phyloP scores from a whole-genome alignment of 23 tunicate genomes.

The Ascidia mentula region DNA sequence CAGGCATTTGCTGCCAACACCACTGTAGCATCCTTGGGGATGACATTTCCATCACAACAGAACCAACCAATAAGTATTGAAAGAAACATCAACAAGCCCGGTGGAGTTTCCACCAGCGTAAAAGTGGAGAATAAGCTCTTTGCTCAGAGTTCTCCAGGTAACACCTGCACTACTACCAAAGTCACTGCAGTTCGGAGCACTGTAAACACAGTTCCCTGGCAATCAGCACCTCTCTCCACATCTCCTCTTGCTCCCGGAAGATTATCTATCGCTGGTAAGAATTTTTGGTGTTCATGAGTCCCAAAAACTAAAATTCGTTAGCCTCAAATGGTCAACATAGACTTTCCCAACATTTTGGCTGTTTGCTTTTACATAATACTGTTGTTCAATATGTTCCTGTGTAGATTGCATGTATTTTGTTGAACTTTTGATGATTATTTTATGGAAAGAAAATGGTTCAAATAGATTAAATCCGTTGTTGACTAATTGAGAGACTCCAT shows the following conservation, averaged over 20 bases:
- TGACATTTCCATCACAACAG: not conserved
- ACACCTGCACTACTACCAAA: not conserved
- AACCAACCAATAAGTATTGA: not conserved
- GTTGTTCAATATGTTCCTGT: not conserved
- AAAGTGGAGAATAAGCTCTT: no score
- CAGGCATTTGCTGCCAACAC: not conserved
- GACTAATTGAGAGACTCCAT: not conserved
- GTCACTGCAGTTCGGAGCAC: not conserved
- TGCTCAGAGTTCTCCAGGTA: no score
- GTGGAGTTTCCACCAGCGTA: no score
- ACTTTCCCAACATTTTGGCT: no score
- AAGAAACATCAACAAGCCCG: no score
- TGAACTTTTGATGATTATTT: not conserved
- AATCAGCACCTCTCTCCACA: not conserved
- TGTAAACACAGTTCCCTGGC: not conserved
- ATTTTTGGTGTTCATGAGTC: no score
- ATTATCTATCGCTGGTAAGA: slow-evolving; percentile 8
- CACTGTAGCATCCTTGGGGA: not conserved
- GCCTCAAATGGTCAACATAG: no score
- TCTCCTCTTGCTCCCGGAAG: slow-evolving; percentile 21
- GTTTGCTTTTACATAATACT: not conserved
- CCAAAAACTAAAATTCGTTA: no score
- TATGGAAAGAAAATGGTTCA: not conserved
- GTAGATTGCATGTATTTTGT: not conserved
- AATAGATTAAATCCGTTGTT: not conserved